Conservation (phyloP, 64 coral and sea anemone species). For the Porites lutea region DNA sequence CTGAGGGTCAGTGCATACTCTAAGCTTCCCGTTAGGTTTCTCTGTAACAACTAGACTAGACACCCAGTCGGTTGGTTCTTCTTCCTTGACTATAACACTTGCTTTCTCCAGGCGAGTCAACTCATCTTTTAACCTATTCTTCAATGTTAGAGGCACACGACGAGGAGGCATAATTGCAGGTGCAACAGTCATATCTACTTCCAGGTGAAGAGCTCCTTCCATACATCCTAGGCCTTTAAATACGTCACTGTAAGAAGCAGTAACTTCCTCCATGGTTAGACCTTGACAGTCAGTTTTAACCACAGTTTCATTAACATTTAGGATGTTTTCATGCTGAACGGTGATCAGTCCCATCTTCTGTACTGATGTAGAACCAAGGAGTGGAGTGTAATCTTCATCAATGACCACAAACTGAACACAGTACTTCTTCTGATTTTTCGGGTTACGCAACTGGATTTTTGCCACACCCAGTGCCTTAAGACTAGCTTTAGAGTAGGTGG, state of each 20-base stretch:
- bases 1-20: not conserved
- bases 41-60: too few relatives aligned
- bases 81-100: too few relatives aligned
- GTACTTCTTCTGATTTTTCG: not conserved
- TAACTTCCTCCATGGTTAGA: too few relatives aligned
- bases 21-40: not conserved
- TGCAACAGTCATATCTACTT: too few relatives aligned
- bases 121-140: too few relatives aligned
- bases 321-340: slow-evolving; percentile 3
- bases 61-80: too few relatives aligned
- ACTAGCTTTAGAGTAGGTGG: not conserved
- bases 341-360: slow-evolving; percentile 11
- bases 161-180: too few relatives aligned
- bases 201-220: slow-evolving; percentile 6
- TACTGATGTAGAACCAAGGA: not conserved
- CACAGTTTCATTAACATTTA: too few relatives aligned
- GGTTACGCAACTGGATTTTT: not conserved
- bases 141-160: too few relatives aligned
- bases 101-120: too few relatives aligned
- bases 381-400: not conserved
- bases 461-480: not conserved
- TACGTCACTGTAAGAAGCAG: not conserved
- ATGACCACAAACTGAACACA: slow-evolving; percentile 9
- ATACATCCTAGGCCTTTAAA: not conserved
- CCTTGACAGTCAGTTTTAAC: too few relatives aligned